Evolutionary conservation across 2,888 invertebrate genomes (phyloP), one percentile per base, ranked within the genome.

Genomic region (Dendrolimus pini): DNA sequence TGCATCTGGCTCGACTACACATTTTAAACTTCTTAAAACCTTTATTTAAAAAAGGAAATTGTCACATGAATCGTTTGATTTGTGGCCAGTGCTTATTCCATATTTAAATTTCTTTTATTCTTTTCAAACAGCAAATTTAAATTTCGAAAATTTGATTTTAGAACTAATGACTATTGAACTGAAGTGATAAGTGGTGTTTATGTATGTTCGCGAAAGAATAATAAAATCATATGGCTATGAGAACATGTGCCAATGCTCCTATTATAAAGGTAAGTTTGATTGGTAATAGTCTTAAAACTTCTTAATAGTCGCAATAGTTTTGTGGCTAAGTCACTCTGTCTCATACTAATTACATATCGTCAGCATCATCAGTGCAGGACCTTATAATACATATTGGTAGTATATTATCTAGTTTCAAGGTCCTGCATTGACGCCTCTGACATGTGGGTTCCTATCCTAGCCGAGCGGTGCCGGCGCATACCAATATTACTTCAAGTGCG

Each of bases 171-270:
- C 55, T 41, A 18, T 57, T 60, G 41, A 54, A 52, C n/a, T 41
- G 8, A 41, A 71, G 73, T 78, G 74, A 66, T 60, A 66, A 69
- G 72, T 74, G 70, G 62, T 55, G 65, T 61, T 61, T 70, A 63
- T 74, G 59, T 67, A 75, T 77, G 77, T 67, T 60, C 63, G 65
- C 64, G 68, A 70, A 12, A 47, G 47, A 71, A 65, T 74, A 65
- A 77, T 62, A 65, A 59, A 55, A 67, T 65, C 72, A 66, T 53
- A 77, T 80, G 81, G 80, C 78, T 68, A 79, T 80, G 77, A 60
- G 80, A 81, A 68, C 73, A 86, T 89, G 87, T 72, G 65, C 79
- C 77, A 74, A 71, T 69, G 79, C 74, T 71, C 53, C 74, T 61
- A 68, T 69, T 63, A 65, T 75, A 69, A 72, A 82, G 87, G 89